Conservation (phyloP, 2,797 vertebrate species). For the Squalus acanthias region DNA sequence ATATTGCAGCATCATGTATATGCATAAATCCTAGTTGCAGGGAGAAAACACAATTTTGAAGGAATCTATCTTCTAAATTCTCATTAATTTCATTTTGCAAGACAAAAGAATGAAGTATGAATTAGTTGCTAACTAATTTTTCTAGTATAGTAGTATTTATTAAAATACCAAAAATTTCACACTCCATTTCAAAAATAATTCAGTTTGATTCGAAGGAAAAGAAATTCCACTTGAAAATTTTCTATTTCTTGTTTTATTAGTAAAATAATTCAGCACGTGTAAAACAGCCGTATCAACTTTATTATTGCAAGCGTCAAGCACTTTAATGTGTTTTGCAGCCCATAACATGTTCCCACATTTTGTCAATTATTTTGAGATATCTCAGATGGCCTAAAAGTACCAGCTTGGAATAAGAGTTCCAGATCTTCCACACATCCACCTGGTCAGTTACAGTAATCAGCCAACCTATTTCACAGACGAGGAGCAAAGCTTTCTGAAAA, state of each 20-base stretch:
- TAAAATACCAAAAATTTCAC: background rate
- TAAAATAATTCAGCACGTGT: background rate
- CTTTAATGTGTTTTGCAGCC: background rate
- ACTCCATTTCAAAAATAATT: background rate
- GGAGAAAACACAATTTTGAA: background rate
- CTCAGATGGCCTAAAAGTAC: background rate
- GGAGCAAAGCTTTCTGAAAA: background rate
- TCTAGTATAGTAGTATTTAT: background rate
- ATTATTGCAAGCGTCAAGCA: background rate
- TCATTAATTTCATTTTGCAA: background rate
- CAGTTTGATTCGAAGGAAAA: background rate
- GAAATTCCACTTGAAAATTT: background rate
- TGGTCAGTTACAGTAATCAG: background rate
- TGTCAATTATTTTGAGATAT: background rate
- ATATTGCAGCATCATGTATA: background rate
- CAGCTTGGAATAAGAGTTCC: background rate
- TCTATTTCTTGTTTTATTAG: background rate
- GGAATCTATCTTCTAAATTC: background rate
- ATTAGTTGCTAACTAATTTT: background rate
- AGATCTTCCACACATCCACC: background rate
- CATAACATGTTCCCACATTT: background rate
- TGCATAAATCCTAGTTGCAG: background rate
- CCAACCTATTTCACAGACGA: background rate
- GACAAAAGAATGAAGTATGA: background rate
- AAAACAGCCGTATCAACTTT: background rate